These are phyloP conservation scores for Dendrolimus kikuchii DNA, from an alignment of 1,140 invertebrate species.

Conservation along the genomic window DNA sequence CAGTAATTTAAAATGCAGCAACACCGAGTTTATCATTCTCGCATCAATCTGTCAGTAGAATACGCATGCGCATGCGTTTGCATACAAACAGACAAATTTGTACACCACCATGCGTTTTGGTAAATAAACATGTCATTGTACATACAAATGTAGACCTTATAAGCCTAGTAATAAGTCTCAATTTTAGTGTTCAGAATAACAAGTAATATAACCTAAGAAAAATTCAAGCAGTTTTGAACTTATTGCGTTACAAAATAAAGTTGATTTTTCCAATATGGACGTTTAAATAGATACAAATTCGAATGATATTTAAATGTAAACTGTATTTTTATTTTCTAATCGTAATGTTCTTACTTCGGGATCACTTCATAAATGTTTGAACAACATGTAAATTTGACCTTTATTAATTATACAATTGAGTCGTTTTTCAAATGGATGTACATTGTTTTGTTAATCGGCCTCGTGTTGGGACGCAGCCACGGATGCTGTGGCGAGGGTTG, in stretches of 20 bases:
- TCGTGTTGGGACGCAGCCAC: conserved; percentile 4
- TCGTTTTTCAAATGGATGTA: background rate
- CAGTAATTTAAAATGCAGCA: no score
- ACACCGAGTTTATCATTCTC: no score
- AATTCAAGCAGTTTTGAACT: background rate
- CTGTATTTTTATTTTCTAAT: conserved; percentile 9
- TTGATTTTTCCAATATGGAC: background rate
- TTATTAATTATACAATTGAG: no score
- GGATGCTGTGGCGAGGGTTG: conserved; percentile 17
- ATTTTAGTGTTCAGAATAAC: no score
- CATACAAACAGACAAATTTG: conserved; percentile 7
- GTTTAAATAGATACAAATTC: conserved; percentile 2
- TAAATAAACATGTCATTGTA: no score
- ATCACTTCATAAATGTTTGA: background rate
- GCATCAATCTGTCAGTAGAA: conserved; percentile 4
- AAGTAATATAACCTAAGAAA: no score
- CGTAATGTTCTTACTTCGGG: conserved; percentile 11
- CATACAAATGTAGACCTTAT: no score
- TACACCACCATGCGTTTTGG: background rate
- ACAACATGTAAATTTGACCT: no score
- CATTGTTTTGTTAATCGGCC: background rate
- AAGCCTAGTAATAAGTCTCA: no score
- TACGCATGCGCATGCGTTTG: conserved; percentile 4
- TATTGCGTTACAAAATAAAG: background rate
- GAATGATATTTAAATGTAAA: conserved; percentile 11